These are phyloP conservation scores for Bedellia somnulentella DNA, from an alignment of 2,888 invertebrate species.

Conservation along the genomic window DNA sequence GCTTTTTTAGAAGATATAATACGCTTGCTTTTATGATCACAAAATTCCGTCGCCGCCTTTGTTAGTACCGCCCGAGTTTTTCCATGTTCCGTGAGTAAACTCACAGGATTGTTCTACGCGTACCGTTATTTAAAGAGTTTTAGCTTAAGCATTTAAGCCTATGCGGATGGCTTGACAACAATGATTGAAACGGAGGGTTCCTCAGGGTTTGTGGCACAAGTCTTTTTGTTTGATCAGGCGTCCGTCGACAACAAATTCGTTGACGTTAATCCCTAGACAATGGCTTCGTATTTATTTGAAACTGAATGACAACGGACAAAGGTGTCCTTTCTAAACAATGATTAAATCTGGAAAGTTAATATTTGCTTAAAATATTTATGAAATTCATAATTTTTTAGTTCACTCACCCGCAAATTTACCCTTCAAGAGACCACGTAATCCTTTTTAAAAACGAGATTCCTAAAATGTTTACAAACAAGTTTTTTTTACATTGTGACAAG, in stretches of 20 bases:
- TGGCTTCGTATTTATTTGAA: slow-evolving; percentile 38
- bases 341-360: slow-evolving; percentile 31
- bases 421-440: no score
- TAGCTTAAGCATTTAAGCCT: slow-evolving; percentile 31
- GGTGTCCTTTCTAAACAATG: slow-evolving; percentile 32
- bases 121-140: slow-evolving; percentile 21
- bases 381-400: no score
- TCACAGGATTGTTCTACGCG: slow-evolving; percentile 1
- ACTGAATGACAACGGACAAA: slow-evolving; percentile 28
- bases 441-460: no score
- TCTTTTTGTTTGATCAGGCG: slow-evolving; percentile 57
- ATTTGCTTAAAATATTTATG: slow-evolving; percentile 39
- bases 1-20: slow-evolving; percentile 46
- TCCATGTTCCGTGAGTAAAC: slow-evolving; percentile 1
- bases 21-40: slow-evolving; percentile 30
- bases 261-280: slow-evolving; percentile 58
- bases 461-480: no score
- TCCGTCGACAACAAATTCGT: slow-evolving; percentile 56
- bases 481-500: no score
- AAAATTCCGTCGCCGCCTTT: slow-evolving; percentile 16
- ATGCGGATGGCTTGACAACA: slow-evolving; percentile 26
- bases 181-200: slow-evolving; percentile 35
- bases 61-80: slow-evolving; percentile 14
- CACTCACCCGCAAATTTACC: no score
- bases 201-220: slow-evolving; percentile 28